Percentiles rank a stretch among this genome's conserved stretches.
phyloP scores from a whole-genome alignment of 2,888 invertebrate genomes.

The Trissonchulus latispiculum region DNA sequence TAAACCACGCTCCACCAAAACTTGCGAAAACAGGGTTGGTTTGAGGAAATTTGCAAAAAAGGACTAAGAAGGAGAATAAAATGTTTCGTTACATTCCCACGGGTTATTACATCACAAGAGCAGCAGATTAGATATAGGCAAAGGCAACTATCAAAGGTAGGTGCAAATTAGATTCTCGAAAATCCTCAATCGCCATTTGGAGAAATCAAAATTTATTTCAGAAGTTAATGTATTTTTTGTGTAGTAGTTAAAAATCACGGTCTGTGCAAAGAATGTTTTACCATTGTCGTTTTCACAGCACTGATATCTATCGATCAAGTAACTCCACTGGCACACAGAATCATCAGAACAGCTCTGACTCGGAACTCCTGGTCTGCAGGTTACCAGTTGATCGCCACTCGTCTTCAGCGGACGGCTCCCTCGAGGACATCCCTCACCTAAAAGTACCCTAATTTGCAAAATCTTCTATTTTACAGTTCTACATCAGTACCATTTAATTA shows the following conservation, averaged over 20 bases:
- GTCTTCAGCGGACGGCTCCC: constrained; percentile 26
- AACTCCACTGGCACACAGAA: constrained; percentile 34
- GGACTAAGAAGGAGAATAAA: no score
- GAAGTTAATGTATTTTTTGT: neutral
- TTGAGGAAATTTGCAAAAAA: no score
- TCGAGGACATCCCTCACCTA: constrained; percentile 30
- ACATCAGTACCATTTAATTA: no score
- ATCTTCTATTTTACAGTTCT: no score
- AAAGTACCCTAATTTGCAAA: no score
- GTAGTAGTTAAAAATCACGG: neutral
- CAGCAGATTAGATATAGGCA: no score
- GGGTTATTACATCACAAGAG: no score
- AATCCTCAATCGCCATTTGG: neutral
- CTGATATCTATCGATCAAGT: constrained; percentile 35
- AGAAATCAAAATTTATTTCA: neutral
- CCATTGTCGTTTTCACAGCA: constrained; percentile 36
- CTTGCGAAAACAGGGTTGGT: no score
- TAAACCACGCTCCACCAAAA: no score
- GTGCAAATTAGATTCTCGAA: neutral
- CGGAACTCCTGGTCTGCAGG: constrained; percentile 28
- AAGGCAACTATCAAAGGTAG: no score
- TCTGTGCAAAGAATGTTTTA: constrained; percentile 13
- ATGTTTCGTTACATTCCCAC: no score
- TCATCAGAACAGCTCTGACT: constrained; percentile 26
- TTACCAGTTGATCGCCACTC: constrained; percentile 21